Percentiles rank a stretch among this genome's conserved stretches.
These are phyloP conservation scores for Cricetomys ansorgei DNA, from an alignment of 2,113 vertebrate species.

Conservation along the genomic window DNA sequence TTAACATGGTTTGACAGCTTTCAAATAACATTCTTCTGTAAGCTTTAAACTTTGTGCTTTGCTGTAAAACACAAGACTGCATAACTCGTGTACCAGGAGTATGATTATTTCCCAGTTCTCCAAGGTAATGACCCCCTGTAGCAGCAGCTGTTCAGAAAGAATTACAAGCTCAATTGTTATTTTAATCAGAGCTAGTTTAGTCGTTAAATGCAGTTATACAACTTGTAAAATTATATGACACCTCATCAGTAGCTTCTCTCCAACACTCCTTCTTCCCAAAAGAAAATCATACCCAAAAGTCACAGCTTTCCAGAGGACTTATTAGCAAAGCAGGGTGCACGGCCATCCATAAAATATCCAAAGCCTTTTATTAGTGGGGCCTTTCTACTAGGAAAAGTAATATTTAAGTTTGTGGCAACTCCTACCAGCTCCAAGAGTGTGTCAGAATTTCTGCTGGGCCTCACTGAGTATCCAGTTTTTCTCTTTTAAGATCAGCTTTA, in stretches of 20 bases:
- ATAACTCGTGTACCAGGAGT: constrained; percentile 87
- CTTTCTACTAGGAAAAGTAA: constrained; percentile 82
- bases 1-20: constrained; percentile 94
- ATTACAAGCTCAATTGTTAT: constrained; percentile 92
- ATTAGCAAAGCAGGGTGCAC: constrained; percentile 79
- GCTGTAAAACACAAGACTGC: constrained; percentile 89
- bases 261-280: constrained; percentile 78
- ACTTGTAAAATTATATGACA: constrained; percentile 88
- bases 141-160: constrained; percentile 91
- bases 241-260: constrained; percentile 85
- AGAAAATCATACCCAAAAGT: constrained; percentile 60
- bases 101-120: constrained; percentile 88
- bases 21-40: constrained; percentile 91
- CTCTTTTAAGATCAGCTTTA: constrained; percentile 82
- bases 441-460: constrained; percentile 81
- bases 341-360: constrained; percentile 85
- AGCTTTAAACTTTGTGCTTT: constrained; percentile 89
- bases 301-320: constrained; percentile 68
- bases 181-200: constrained; percentile 89
- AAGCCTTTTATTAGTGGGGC: constrained; percentile 83
- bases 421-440: constrained; percentile 80
- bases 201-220: constrained; percentile 89
- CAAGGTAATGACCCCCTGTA: constrained; percentile 89
- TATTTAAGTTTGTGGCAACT: constrained; percentile 84
- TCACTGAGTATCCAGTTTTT: constrained; percentile 82